phyloP scores from a whole-genome alignment of 2,888 invertebrate genomes.

The Platycheirus rosarum region DNA sequence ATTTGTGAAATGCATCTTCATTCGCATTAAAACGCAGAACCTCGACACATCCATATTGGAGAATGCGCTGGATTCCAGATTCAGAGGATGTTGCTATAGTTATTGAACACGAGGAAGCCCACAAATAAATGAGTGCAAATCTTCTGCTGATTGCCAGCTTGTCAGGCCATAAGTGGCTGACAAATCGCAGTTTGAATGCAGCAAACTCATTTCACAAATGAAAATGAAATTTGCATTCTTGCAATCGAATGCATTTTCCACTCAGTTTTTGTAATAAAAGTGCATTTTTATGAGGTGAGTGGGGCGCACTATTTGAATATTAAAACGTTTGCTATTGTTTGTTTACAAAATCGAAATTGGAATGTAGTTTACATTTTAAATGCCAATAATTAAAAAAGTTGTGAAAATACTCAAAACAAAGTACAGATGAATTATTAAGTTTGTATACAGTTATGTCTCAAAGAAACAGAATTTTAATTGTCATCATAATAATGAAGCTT shows the following conservation, averaged over 20 bases:
- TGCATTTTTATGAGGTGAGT: neutral
- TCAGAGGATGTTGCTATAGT: slow-evolving; percentile 5
- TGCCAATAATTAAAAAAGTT: too few species aligned
- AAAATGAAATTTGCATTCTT: slow-evolving; percentile 3
- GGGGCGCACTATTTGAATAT: slow-evolving; percentile 4
- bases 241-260: slow-evolving; percentile 15
- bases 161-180: slow-evolving; percentile 44
- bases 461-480: too few species aligned
- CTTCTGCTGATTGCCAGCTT: slow-evolving; percentile 31
- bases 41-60: slow-evolving; percentile 27
- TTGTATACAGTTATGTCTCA: too few species aligned
- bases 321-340: slow-evolving; percentile 6
- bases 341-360: neutral
- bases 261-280: neutral
- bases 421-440: too few species aligned
- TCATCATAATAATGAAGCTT: too few species aligned
- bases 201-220: slow-evolving; percentile 21
- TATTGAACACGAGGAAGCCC: slow-evolving; percentile 53
- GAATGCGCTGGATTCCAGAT: too few species aligned
- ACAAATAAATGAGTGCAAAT: slow-evolving; percentile 38
- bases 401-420: too few species aligned
- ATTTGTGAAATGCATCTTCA: neutral
- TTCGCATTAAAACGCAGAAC: slow-evolving; percentile 9
- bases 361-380: too few species aligned
- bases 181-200: slow-evolving; percentile 43